Base-by-base conservation (phyloP, 2,113 vertebrate species). In the Catagonus wagneri region DNA sequence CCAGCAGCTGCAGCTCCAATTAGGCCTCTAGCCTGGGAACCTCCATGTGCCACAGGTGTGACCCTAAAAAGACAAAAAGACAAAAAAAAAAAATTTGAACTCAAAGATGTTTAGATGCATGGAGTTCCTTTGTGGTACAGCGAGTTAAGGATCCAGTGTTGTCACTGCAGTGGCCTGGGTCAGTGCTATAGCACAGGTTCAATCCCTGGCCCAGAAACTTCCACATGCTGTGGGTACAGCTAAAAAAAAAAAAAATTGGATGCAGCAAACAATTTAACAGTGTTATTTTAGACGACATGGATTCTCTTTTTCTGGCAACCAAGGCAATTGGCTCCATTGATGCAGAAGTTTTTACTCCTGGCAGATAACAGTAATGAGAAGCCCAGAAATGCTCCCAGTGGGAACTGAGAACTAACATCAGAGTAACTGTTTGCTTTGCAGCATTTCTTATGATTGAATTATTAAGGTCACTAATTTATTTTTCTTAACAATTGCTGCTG, bases 301-400 rank as follows among this genome's bases (percentile, higher is more conserved):
- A 90, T 90, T 87, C 20, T 92, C 15, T 58, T 72, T 81, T 90
- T 84, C 96, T 98, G 83, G 94, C 87, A 58, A 89, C 60, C 50
- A 83, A 58, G 14, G 13, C 20, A 54, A 44, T 95, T 97, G 94
- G 78, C 89, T 80, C 36, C 75, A 89, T 54, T 90, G 83, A 86
- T 93, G 83, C 25, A 54, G 84, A 95, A 66, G 7, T 91, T 95
- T 96, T 78, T 0, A 0, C 15, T 3, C 0, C 34, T 95, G 95
- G 65, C 61, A 97, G 93, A 92, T 96, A 71, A 92, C 92, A 86
- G 27, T 94, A 95, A 96, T 36, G 8, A 74, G 76, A 97, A 98
- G 86, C 80, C 95, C 95, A 96, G 93, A 97, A 80, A 86, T 89
- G 88, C 78, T 83, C 89, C 93, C 22, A 9, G 1, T 93, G 96